Conservation (phyloP, 2,113 vertebrate species). For the Edolisoma coerulescens region DNA sequence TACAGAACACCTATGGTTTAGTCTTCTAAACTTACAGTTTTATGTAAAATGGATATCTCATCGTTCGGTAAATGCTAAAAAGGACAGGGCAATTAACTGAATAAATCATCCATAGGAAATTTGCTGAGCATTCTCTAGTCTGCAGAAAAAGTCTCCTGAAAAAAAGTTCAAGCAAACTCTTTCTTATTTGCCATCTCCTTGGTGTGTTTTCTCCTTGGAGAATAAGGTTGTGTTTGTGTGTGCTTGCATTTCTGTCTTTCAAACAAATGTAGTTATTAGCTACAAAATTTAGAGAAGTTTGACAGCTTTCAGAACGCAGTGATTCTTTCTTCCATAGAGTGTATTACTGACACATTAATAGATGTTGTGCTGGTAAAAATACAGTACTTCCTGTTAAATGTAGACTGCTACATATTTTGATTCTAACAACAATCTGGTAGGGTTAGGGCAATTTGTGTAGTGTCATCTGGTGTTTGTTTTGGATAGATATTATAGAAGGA, state of each 20-base stretch:
- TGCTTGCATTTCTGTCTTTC: constrained; percentile 22
- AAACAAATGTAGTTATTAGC: constrained; percentile 36
- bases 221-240: constrained; percentile 28
- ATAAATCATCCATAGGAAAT: background rate
- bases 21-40: background rate
- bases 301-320: constrained; percentile 18
- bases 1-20: background rate
- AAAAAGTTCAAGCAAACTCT: constrained; percentile 18
- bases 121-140: background rate
- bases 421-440: constrained; percentile 78
- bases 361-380: constrained; percentile 68
- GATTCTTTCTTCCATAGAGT: constrained; percentile 35
- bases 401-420: constrained; percentile 76
- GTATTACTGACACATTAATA: constrained; percentile 58
- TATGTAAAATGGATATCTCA: background rate
- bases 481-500: constrained; percentile 72
- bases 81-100: background rate
- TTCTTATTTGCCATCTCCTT: background rate
- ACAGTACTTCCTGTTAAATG: constrained; percentile 66
- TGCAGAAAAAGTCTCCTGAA: background rate
- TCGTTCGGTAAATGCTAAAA: background rate
- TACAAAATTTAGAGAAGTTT: constrained; percentile 43
- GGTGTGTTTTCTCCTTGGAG: background rate
- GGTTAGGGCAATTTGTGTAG: constrained; percentile 74
- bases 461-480: constrained; percentile 78